Percentiles rank a stretch among this genome's conserved stretches.
phyloP scores from a whole-genome alignment of 2,797 vertebrate genomes.

The Peromyscus eremicus region DNA sequence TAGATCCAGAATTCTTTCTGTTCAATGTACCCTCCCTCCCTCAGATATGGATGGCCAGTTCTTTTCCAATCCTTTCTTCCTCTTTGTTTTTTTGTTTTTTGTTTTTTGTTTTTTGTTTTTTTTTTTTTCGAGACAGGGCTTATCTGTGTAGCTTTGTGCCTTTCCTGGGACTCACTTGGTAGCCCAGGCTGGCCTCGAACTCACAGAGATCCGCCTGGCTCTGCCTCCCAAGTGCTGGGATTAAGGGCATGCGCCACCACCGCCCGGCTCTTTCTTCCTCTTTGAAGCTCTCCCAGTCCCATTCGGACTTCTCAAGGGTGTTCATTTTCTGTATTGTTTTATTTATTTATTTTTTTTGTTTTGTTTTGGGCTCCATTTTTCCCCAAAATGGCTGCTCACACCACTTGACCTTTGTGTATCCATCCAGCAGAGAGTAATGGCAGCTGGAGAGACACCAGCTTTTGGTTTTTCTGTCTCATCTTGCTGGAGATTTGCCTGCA shows the following conservation, averaged over 20 bases:
- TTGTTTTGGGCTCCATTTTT: conserved; percentile 91
- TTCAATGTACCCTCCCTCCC: conserved; percentile 95
- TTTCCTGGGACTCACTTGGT: too few species aligned
- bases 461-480: background rate
- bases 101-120: too few species aligned
- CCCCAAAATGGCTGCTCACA: conserved; percentile 90
- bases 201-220: too few species aligned
- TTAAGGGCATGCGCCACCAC: too few species aligned
- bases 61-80: conserved; percentile 95
- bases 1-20: conserved; percentile 96
- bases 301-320: conserved; percentile 96
- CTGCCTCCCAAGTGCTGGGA: too few species aligned
- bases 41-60: conserved; percentile 96
- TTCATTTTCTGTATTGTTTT: conserved; percentile 92
- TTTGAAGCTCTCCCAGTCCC: conserved; percentile 98
- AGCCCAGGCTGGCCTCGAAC: too few species aligned
- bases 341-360: conserved; percentile 87
- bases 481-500: too few species aligned
- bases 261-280: conserved; percentile 95
- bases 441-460: background rate
- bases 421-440: too few species aligned
- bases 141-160: too few species aligned
- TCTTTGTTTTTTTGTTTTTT: too few species aligned
- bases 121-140: too few species aligned
- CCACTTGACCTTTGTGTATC: conserved; percentile 91